phyloP scores from a whole-genome alignment of 2,888 invertebrate species.

The Agapostemon virescens region DNA sequence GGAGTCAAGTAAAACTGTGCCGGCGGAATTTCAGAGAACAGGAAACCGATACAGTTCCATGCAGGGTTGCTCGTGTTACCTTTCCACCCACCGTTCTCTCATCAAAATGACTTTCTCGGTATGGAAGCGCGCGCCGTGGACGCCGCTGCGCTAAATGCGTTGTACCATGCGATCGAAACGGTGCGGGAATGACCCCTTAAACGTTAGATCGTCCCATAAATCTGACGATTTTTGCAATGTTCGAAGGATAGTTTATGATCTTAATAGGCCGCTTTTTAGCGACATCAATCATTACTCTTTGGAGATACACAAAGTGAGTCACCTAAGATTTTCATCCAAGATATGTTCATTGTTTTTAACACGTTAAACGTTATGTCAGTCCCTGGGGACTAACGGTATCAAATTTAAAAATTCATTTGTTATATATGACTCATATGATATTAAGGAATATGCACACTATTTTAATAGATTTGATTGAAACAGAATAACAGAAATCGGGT shows the following conservation, averaged over 20 bases:
- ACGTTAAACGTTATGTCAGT: too few species aligned
- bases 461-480: too few species aligned
- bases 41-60: constrained; percentile 46
- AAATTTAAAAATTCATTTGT: too few species aligned
- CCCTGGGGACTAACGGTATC: too few species aligned
- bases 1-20: constrained; percentile 40
- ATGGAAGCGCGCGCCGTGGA: background rate
- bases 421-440: too few species aligned
- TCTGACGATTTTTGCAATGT: background rate
- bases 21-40: constrained; percentile 44
- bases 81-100: background rate
- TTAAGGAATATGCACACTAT: too few species aligned
- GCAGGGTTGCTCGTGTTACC: constrained; percentile 19
- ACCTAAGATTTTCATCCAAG: too few species aligned
- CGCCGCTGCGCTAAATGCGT: background rate
- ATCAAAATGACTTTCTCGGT: constrained; percentile 2
- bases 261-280: background rate
- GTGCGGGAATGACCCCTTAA: background rate
- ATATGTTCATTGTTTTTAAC: too few species aligned
- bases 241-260: background rate
- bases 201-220: background rate
- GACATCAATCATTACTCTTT: background rate
- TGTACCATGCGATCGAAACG: constrained; percentile 6
- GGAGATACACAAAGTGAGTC: too few species aligned
- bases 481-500: too few species aligned